Evolutionary conservation across 2,797 vertebrate species (phyloP), one percentile per base, ranked within the genome.

Genomic region (Trematomus bernacchii): DNA sequence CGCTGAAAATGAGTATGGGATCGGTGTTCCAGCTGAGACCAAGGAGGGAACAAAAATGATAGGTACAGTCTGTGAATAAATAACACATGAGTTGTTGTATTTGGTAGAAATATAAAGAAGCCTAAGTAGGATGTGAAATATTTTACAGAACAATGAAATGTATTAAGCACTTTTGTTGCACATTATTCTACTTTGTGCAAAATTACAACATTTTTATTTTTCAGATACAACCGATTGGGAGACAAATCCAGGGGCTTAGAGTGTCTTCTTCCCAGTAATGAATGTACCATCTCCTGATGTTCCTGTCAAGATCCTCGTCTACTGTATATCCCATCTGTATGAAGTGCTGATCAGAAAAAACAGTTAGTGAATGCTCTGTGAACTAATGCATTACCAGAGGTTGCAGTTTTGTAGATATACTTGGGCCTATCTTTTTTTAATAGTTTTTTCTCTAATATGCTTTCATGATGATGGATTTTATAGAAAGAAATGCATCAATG

Each of bases 11-110:
- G 98, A 99, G 44, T 97, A 97, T 51, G 98, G 98, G 74, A 71
- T 96, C 51, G 98, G 98, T 59, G 85, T 96, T 65, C 92, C 97
- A 82, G 91, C 94, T 79, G 98, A 99, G 92, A 99, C 95, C 13
- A 98, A 96, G 79, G 97, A 98, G 52, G 98, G 97, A 90, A 95
- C 96, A 40, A 98, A 97, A 95, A 96, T 99, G 94, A 97, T 94
- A 97, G 98, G 98, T 99, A 94, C 12, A 44, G 40, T 37, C 47
- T 74, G 11, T 62, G 8, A 63, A 55, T 33, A 72, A 44, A 57
- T 59, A 58, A 65, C 23, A 61, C 14, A 76, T 40, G 3, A 47
- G 11, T 69, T 73, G 1, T 27, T 52, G 18, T 37, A 48, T 47
- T 51, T 18, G 33, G 11, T 30, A 47, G 3, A 8, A 61, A 59